phyloP scores from a whole-genome alignment of 2,888 invertebrate genomes.

The Macrophya annulata region DNA sequence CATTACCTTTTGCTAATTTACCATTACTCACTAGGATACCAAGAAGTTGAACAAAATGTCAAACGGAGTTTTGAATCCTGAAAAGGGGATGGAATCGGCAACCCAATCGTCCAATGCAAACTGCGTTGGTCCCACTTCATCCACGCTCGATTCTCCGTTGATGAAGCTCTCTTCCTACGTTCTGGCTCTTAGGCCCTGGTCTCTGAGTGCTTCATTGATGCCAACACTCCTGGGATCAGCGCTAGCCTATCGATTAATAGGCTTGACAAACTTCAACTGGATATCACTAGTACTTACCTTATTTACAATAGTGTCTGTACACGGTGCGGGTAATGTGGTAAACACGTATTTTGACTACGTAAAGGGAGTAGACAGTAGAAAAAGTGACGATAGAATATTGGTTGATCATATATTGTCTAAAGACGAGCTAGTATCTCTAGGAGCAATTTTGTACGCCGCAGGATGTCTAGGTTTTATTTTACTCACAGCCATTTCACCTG shows the following conservation, averaged over 20 bases:
- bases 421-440: slow-evolving; percentile 92
- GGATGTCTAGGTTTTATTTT: slow-evolving; percentile 93
- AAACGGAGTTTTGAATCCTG: slow-evolving; percentile 67
- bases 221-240: slow-evolving; percentile 95
- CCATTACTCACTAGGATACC: slow-evolving; percentile 51
- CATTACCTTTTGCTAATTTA: background rate
- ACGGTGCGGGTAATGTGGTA: slow-evolving; percentile 97
- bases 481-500: slow-evolving; percentile 90
- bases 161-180: slow-evolving; percentile 96
- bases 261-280: slow-evolving; percentile 89
- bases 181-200: slow-evolving; percentile 95
- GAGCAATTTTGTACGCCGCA: slow-evolving; percentile 92
- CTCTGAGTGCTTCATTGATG: slow-evolving; percentile 93
- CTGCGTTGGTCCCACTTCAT: slow-evolving; percentile 63
- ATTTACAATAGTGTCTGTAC: slow-evolving; percentile 94
- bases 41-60: slow-evolving; percentile 67
- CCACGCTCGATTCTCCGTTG: slow-evolving; percentile 80
- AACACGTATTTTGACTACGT: slow-evolving; percentile 98
- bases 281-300: slow-evolving; percentile 90
- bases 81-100: slow-evolving; percentile 60
- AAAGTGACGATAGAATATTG: slow-evolving; percentile 95
- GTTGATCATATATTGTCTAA: slow-evolving; percentile 95
- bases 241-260: slow-evolving; percentile 91
- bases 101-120: slow-evolving; percentile 61
- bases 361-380: slow-evolving; percentile 95